Base-by-base conservation (phyloP, 2,888 invertebrate species). In the Cheilosia urbana region DNA sequence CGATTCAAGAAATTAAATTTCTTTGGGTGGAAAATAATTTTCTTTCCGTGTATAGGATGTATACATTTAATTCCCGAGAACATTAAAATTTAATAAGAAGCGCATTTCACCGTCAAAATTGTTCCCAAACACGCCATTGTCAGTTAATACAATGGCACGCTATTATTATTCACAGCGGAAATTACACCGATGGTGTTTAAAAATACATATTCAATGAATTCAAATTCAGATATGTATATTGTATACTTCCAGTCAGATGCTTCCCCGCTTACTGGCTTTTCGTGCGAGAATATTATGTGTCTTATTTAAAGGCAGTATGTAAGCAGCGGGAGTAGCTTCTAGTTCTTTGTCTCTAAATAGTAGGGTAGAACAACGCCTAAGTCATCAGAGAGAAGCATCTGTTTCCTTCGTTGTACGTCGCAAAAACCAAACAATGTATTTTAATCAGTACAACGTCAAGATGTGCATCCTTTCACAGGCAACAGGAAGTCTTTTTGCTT, bases 191-290 rank as follows among this genome's bases (percentile, higher is more conserved):
- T 49, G 40, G 47, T n/a, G 15, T 51, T 51, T 51, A 37, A 51
- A 51, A 65, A 65, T 65, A 65, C 65, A 51, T 51, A 65, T 65
- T 51, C 65, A 49, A 49, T 65, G 34, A 65, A 51, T 65, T 51
- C 51, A 34, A 51, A 37, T 49, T 37, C 51, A 49, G 9, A 17
- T 17, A n/a, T 2, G 2, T 51, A 27, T 51, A 21, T 21, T 21
- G n/a, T n/a, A 21, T 24, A 24, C 24, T 37, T 51, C 49, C 51
- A 51, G 65, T 37, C 11, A 24, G 51, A 65, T 21, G 37, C 17
- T 37, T 63, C 13, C 17, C 45, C n/a, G 7, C 13, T 17, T 3
- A 11, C 17, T 27, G 42, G 27, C n/a, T 27, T 27, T 13, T 9
- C 47, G 30, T 47, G n/a, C 19, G 45, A 17, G 30, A 42, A 62